Evolutionary conservation across 92 coral and sea anemone genomes (phyloP).

Genomic region (Chrysogorgia sp.): DNA sequence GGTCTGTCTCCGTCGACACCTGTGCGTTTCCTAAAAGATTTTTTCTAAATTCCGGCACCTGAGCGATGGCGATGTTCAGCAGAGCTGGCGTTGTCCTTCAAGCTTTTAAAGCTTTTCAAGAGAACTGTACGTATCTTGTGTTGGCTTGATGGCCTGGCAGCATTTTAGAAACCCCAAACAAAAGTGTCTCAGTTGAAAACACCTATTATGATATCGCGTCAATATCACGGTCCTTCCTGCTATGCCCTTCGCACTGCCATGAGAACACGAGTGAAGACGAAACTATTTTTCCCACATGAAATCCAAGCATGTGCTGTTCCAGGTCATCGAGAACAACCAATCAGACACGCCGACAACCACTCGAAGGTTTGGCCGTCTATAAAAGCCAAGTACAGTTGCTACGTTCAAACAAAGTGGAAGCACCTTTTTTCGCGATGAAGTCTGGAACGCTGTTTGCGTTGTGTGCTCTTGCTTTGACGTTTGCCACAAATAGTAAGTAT

Average conservation of each 20-base stretch:
- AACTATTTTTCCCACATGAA: conserved; percentile 30
- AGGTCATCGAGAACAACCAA: conserved; percentile 8
- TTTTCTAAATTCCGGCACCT: too few species aligned
- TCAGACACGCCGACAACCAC: conserved; percentile 1
- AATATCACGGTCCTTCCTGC: conserved; percentile 14
- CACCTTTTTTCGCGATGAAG: conserved; percentile 1
- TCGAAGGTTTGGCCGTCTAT: background rate
- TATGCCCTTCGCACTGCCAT: conserved; percentile 19
- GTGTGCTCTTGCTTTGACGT: conserved; percentile 22
- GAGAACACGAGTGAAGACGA: conserved; percentile 4
- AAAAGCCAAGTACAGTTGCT: conserved; percentile 11
- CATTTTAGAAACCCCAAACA: too few species aligned
- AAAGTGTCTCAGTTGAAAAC: too few species aligned
- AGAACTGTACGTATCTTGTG: too few species aligned
- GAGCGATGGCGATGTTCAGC: too few species aligned
- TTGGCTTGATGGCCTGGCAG: too few species aligned
- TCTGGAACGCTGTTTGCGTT: conserved; percentile 18
- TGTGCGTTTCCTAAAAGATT: too few species aligned
- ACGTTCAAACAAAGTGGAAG: conserved; percentile 2
- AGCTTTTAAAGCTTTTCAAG: too few species aligned
- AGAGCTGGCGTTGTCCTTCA: too few species aligned
- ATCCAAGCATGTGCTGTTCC: background rate
- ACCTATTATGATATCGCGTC: background rate
- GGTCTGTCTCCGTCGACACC: too few species aligned
- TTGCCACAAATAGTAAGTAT: background rate